A percentile compares a stretch with the other conserved stretches of the same genome.
Evolutionary conservation across 2,888 invertebrate genomes (phyloP).

Genomic region (Galeruca laticollis): DNA sequence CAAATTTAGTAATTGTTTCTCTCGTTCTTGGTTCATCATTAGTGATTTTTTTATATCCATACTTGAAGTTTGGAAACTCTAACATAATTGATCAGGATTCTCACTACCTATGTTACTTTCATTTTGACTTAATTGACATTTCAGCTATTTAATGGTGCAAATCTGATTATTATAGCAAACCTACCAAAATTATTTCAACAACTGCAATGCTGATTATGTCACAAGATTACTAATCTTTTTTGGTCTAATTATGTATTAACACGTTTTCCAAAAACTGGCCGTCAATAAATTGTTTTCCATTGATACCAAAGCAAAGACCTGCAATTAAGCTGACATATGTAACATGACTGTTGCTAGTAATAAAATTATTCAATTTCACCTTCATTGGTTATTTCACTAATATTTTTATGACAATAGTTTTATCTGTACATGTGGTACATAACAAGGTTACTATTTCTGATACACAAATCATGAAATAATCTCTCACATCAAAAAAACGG

Average conservation of each 20-base stretch:
- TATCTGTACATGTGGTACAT: too few species aligned
- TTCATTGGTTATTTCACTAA: too few species aligned
- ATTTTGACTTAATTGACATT: not conserved
- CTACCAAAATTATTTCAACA: constrained; percentile 21
- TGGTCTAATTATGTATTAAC: constrained; percentile 46
- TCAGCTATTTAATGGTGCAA: constrained; percentile 17
- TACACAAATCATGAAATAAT: too few species aligned
- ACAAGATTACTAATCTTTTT: constrained; percentile 19
- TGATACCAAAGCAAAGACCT: constrained; percentile 42
- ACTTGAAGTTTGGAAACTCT: too few species aligned
- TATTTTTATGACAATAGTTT: too few species aligned
- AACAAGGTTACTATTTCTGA: too few species aligned
- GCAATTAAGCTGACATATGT: constrained; percentile 43
- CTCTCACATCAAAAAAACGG: too few species aligned
- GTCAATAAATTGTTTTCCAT: constrained; percentile 43
- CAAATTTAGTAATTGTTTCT: too few species aligned
- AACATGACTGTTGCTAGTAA: constrained; percentile 33
- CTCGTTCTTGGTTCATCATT: too few species aligned
- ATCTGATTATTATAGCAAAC: constrained; percentile 20
- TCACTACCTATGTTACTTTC: not conserved
- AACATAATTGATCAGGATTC: too few species aligned
- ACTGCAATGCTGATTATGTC: constrained; percentile 24
- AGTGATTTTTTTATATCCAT: too few species aligned
- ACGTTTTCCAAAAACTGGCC: constrained; percentile 46
- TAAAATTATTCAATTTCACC: constrained; percentile 21